Base-by-base conservation (phyloP, 2,113 vertebrate genomes). In the Trachemys scripta region DNA sequence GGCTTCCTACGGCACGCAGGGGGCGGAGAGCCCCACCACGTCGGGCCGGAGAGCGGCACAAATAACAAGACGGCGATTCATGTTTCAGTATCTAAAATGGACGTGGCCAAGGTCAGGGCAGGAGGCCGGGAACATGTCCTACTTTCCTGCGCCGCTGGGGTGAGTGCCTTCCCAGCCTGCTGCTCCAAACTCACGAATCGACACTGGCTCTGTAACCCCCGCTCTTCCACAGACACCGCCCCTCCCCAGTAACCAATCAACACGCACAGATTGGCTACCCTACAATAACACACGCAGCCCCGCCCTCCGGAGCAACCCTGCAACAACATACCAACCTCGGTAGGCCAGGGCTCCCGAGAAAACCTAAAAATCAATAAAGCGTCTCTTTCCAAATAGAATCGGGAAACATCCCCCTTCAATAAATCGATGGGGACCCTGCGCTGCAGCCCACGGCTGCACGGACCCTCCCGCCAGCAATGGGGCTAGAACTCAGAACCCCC, bases 401-500 rank as follows among this genome's bases (percentile, higher is more conserved):
- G 17, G 65, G n/a, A 38, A 38, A 20, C 9, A 38, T 20, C 16
- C n/a, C 65, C n/a, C 19, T 38, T 38, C 4, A 69, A 5, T 10
- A 20, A 17, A 6, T 29, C 11, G 3, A 31, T 31, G 27, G 59
- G 6, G 17, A 69, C 8, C 1, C 35, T 69, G 16, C 14, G 11
- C 62, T 35, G 31, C 29, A 14, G 62, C 6, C 62, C 14, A 8
- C 62, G 3, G 7, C 29, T 8, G 62, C 35, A n/a, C 1, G 8
- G n/a, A 38, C 65, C 65, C 31, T 38, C 65, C 8, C 25, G 12
- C 16, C 0, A 0, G 16, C 22, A 31, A 22, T 22, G 65, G 20
- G 35, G 17, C 8, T 84, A 80, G 47, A 85, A 69, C 10, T 24
- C 8, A 31, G 1, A 1, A 2, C n/a, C 54, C 38, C 50, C 13